phyloP scores from a whole-genome alignment of 2,113 vertebrate species.

The Mystacornis crossleyi region DNA sequence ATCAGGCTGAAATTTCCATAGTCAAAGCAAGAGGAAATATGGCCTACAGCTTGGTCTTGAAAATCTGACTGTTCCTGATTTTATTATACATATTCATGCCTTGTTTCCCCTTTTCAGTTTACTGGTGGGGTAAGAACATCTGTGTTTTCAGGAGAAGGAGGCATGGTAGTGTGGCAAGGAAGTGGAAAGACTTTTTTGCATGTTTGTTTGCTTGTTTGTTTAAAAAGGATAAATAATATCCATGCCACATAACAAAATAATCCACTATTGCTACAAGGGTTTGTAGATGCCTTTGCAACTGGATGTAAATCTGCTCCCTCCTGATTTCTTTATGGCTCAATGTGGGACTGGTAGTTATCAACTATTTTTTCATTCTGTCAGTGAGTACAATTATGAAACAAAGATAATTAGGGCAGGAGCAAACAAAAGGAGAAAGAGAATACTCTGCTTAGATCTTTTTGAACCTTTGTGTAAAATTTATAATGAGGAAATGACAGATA shows the following conservation, averaged over 20 bases:
- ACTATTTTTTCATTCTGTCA: conserved; percentile 53
- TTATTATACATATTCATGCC: not conserved
- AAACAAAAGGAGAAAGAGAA: conserved; percentile 80
- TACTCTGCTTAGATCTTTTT: conserved; percentile 87
- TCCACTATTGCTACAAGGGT: not conserved
- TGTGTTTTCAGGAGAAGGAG: not conserved
- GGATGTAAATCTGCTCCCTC: not conserved
- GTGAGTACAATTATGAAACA: conserved; percentile 67
- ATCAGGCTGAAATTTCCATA: not conserved
- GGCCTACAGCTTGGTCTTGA: not conserved
- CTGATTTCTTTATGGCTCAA: not conserved
- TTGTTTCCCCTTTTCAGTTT: not conserved
- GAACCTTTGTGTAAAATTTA: conserved; percentile 84
- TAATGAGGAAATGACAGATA: conserved; percentile 91
- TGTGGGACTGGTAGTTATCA: conserved; percentile 11
- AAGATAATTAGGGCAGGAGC: conserved; percentile 65
- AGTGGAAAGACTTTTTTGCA: not conserved
- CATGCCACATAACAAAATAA: not conserved
- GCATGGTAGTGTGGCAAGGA: not conserved
- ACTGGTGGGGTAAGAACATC: not conserved
- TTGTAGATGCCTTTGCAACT: not conserved
- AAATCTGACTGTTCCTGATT: conserved; percentile 8
- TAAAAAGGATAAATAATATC: conserved; percentile 3
- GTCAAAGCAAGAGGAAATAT: not conserved
- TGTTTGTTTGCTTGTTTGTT: not conserved